Conservation (phyloP, 2,113 vertebrate species). For the Lutjanus erythropterus region DNA sequence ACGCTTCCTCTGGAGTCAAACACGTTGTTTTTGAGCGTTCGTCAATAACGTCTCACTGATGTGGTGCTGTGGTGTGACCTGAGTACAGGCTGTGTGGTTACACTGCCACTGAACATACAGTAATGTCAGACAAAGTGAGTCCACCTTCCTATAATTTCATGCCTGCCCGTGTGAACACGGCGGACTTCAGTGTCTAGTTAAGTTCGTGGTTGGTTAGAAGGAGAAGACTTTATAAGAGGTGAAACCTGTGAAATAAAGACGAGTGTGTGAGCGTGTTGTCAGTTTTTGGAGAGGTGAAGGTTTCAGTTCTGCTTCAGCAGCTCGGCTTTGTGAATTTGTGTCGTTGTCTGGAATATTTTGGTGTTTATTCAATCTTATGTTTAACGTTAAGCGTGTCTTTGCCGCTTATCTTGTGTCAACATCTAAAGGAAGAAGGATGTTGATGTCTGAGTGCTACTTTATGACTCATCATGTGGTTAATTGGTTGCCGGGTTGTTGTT, state of each 20-base stretch:
- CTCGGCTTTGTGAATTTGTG: not conserved
- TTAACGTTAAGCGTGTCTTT: not conserved
- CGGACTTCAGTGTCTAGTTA: constrained; percentile 8
- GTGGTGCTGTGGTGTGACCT: not conserved
- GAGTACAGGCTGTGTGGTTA: not conserved
- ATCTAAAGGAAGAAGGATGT: constrained; percentile 4
- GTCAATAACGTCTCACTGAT: constrained; percentile 17
- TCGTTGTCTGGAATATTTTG: not conserved
- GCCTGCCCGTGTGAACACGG: constrained; percentile 6
- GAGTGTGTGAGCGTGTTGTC: not conserved
- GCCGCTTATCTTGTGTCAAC: not conserved
- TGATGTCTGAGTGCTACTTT: not conserved
- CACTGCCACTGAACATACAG: not conserved
- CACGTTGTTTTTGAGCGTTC: constrained; percentile 5
- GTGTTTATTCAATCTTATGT: not conserved
- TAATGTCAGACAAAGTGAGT: no score
- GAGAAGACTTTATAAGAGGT: not conserved
- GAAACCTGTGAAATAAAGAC: not conserved
- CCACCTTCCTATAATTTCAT: constrained; percentile 30
- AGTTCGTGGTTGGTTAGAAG: constrained; percentile 12
- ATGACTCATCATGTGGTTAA: not conserved
- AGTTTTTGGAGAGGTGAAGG: not conserved
- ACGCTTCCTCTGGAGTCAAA: not conserved
- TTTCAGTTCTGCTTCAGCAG: not conserved
- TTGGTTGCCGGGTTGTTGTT: not conserved